Evolutionary conservation across 1,140 invertebrate genomes (phyloP), one percentile per base, ranked within the genome.

Genomic region (Musca domestica): DNA sequence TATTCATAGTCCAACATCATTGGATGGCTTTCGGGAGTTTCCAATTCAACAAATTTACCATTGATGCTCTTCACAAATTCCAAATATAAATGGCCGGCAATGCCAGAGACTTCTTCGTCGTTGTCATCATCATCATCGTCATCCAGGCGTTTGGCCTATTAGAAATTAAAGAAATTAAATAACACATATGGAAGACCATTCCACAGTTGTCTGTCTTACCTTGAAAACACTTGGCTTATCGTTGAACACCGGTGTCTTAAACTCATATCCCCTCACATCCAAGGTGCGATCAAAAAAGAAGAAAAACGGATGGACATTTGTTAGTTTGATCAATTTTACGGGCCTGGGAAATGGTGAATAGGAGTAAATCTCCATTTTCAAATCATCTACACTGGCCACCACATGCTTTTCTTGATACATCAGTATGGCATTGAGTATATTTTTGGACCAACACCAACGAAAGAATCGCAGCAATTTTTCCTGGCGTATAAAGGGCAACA

Each of bases 191-290:
- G 27, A 30, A 30, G 9, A 30, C 9, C n/a, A 4, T 30, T 30
- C 9, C 9, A 30, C 9, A n/a, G n/a, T n/a, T n/a, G 2, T 22
- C 2, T 17, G 9, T 12, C 34, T 66, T 58, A 58, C 54, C 54
- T 58, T 58, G 23, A 78, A 78, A 7, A 78, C 76, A 0, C 74
- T 71, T 2, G 76, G 76, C 14, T 78, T 19, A 66, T 78, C 76
- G 47, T 75, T 73, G 17, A 74, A 70, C 19, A 73, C 74, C 1
- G 76, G 74, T 0, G 76, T 76, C 14, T 72, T 74, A 3, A 78
- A 73, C 14, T 69, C 69, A 61, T 78, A 78, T 3, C 73, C 73
- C 6, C 27, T 52, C 4, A 78, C 67, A 54, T 78, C 34, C 3
- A 9, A 17, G 0, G 19, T 22, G 9, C 46, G 22, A 19, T 64